Evolutionary conservation across 2,888 invertebrate genomes (phyloP), one percentile per base, ranked within the genome.

Genomic region (Capitulum mitella): DNA sequence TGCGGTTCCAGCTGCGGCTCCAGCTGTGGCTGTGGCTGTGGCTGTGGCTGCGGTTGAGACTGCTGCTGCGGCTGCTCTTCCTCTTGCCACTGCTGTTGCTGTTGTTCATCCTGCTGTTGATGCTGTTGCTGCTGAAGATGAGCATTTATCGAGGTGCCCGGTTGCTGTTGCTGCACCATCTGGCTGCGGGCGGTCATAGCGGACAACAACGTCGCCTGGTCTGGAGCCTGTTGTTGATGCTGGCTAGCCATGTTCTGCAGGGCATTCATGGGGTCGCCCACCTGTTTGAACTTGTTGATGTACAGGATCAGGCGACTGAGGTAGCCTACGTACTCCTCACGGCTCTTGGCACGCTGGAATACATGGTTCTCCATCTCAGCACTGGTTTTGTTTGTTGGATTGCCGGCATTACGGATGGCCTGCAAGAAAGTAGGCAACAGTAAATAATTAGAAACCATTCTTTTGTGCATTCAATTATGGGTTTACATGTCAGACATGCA

Each of bases 331-430:
- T 80, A 81, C 29, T 81, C 80, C 8, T 80, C 80, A 37, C 78
- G 77, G 51, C 78, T 80, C 29, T 58, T 79, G 46, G 80, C 77
- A 37, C 80, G 61, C 48, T 80, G 79, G 75, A 81, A 81, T 34
- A 81, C 75, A 80, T 81, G 80, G 61, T 61, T 32, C 61, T 61
- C 61, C 61, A 61, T 61, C n/a, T 61, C 61, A 16, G 12, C 10
- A 32, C 61, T 61, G 0, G 61, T 61, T 32, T 61, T 61, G 32
- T 61, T 61, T 10, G 61, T 61, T 32, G 61, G 61, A 3, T 61
- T 61, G 32, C 61, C 61, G 14, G 61, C 32, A 14, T 32, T n/a
- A 0, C 61, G 61, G 61, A 61, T 61, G 12, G 32, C 61, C 61
- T 61, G 61, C 29, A n/a, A n/a, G n/a, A n/a, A n/a, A n/a, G n/a